phyloP scores from a whole-genome alignment of 2,888 invertebrate species.

The Chaetogeoica ovagalla region DNA sequence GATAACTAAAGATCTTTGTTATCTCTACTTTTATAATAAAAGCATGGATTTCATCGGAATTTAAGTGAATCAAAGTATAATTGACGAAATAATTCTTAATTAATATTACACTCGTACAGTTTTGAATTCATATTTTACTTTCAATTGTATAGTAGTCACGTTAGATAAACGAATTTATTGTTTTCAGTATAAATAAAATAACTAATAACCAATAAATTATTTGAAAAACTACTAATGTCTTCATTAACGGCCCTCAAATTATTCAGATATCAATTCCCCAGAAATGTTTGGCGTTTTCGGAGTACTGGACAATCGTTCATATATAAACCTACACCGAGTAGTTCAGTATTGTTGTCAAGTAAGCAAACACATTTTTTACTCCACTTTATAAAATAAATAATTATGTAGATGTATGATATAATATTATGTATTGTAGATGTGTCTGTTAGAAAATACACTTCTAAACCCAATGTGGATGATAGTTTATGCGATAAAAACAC shows the following conservation, averaged over 20 bases:
- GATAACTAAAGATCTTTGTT: too few species aligned
- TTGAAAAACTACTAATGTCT: constrained; percentile 13
- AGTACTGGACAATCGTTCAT: not conserved
- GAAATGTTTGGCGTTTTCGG: constrained; percentile 28
- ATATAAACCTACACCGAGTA: not conserved
- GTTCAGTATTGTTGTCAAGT: not conserved
- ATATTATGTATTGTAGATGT: constrained; percentile 9
- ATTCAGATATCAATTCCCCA: constrained; percentile 14
- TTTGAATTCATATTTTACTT: too few species aligned
- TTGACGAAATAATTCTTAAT: too few species aligned
- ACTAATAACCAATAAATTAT: not conserved
- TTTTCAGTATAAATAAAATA: not conserved
- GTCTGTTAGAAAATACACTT: constrained; percentile 6
- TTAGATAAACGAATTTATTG: not conserved
- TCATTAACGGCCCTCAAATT: constrained; percentile 19
- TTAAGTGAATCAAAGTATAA: too few species aligned
- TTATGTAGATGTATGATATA: not conserved
- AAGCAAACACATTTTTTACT: not conserved
- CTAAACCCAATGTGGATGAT: constrained; percentile 23
- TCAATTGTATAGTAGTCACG: not conserved
- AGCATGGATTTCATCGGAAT: too few species aligned
- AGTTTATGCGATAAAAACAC: constrained; percentile 7
- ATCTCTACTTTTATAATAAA: too few species aligned
- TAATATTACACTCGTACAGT: too few species aligned
- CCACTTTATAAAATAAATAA: not conserved